phyloP scores from a whole-genome alignment of 2,113 vertebrate species.

The Corythaeola cristata region DNA sequence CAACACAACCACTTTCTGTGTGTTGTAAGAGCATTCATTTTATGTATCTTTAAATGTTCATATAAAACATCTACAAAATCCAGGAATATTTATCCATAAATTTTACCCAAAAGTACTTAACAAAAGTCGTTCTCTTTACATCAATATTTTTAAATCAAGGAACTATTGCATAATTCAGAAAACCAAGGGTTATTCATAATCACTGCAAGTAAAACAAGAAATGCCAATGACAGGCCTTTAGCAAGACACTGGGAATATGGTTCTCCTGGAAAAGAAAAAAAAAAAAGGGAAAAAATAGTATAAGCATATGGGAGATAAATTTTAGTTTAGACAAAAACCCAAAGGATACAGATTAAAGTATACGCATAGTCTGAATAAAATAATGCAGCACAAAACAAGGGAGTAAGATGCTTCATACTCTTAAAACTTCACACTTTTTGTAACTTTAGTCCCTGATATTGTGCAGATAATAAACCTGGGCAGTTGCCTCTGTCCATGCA shows the following conservation, averaged over 20 bases:
- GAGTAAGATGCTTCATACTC: background rate
- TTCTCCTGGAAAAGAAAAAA: conserved; percentile 78
- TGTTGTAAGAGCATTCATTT: background rate
- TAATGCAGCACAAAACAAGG: background rate
- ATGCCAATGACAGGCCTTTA: conserved; percentile 83
- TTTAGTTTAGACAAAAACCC: background rate
- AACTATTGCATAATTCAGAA: conserved; percentile 62
- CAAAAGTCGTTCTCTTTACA: background rate
- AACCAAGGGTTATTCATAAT: conserved; percentile 83
- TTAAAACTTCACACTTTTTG: background rate
- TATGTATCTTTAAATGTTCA: background rate
- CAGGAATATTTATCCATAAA: background rate
- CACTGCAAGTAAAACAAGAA: conserved; percentile 74
- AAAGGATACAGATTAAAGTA: background rate
- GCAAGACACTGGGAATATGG: conserved; percentile 82
- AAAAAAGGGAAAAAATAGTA: too few relatives aligned
- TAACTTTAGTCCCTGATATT: background rate
- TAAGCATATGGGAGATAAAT: background rate
- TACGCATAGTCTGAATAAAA: background rate
- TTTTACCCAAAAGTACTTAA: background rate
- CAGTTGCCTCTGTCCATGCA: background rate
- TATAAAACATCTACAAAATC: background rate
- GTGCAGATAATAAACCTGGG: background rate
- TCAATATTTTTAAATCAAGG: background rate
- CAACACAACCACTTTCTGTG: background rate